Base-by-base conservation (phyloP, 2,888 invertebrate species). In the Acutogordius australiensis region DNA sequence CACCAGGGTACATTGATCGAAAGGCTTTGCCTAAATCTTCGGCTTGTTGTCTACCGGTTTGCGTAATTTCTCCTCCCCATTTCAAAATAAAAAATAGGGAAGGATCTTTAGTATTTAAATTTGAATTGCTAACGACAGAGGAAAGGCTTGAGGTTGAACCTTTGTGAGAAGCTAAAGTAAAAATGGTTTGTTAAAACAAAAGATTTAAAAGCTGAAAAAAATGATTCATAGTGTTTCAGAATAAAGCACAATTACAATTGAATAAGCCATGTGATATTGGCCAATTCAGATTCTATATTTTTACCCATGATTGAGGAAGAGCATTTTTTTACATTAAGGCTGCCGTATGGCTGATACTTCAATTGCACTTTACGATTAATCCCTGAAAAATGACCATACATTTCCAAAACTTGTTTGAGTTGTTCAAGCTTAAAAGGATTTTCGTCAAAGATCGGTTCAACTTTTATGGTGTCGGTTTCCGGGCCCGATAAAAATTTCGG, bases 331-430 rank as follows among this genome's bases (percentile, higher is more conserved):
- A n/a, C n/a, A n/a, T 51, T 78, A 51, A 86, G 85, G 62, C 87
- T 77, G 0, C 90, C 90, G 66, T 84, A 81, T 1, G 90, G 90
- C 72, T 91, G 87, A 74, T 94, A 94, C 74, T 99, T 99, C 80
- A 97, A 81, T 76, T 97, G 97, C 63, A 99, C 91, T 75, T 97
- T 97, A 64, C 97, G 81, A 76, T 97, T 97, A 67, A 99, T 99
- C 51, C 97, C 97, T 57, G 91, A 94, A 76, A 99, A 99, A 74
- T 97, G 88, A 0, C 91, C 94, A 71, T 94, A 90, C 97, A 97
- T 99, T 78, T 99, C 97, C n/a, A 99, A 75, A 45, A 99, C 97
- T 67, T 86, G 83, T 72, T 94, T 90, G 27, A 99, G 76, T 71
- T 99, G 97, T 68, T 91, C 90, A 64, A 97, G 73, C 73, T 97